These are phyloP conservation scores for Platalea minor DNA, from an alignment of 2,797 vertebrate genomes.

Conservation along the genomic window DNA sequence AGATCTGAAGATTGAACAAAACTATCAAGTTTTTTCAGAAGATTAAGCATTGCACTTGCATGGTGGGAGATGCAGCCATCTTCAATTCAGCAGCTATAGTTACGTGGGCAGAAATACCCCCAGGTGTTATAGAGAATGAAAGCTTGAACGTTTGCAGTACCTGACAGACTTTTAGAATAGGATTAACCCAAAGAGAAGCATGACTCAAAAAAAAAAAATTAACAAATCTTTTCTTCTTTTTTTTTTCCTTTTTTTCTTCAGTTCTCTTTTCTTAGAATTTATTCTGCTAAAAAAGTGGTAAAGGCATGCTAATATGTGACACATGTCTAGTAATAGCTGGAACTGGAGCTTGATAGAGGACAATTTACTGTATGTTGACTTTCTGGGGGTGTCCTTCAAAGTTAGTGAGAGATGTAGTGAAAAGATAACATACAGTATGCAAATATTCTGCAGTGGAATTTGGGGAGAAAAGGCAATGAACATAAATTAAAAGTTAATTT, in stretches of 20 bases:
- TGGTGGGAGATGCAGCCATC: neutral
- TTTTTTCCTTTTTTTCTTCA: neutral
- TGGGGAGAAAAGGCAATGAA: neutral
- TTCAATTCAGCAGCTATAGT: neutral
- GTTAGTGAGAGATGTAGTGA: neutral
- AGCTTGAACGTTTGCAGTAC: neutral
- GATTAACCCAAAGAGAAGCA: neutral
- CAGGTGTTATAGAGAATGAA: neutral
- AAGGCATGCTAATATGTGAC: rapidly evolving
- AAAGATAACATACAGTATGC: neutral
- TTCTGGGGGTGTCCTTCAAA: neutral
- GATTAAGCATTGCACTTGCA: neutral
- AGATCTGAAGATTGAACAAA: neutral
- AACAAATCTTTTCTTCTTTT: neutral
- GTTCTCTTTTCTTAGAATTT: neutral
- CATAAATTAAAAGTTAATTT: neutral
- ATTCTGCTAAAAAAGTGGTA: neutral
- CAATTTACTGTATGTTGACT: neutral
- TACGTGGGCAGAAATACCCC: neutral
- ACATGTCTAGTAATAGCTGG: neutral
- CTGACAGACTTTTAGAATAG: neutral
- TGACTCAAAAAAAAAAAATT: neutral
- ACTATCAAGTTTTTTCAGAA: neutral
- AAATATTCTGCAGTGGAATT: neutral
- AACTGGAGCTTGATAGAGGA: neutral